phyloP scores from a whole-genome alignment of 2,888 invertebrate genomes.

The Dione vanillae region DNA sequence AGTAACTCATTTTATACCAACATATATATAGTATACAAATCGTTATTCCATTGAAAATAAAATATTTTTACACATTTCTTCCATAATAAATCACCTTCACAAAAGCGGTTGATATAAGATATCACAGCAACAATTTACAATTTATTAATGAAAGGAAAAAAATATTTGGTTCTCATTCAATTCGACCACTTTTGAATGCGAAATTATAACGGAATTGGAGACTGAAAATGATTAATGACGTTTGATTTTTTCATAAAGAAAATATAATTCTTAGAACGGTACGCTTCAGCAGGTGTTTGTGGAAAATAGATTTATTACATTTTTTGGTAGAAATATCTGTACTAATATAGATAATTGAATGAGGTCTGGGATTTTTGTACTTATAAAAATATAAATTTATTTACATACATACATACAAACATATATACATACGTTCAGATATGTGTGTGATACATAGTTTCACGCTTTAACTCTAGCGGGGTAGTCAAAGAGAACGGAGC shows the following conservation, averaged over 20 bases:
- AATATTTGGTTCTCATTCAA: conserved; percentile 63
- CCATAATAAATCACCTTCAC: conserved; percentile 32
- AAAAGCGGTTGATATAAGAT: conserved; percentile 33
- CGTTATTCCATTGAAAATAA: conserved; percentile 13
- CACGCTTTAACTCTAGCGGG: too few relatives aligned
- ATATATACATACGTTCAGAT: too few relatives aligned
- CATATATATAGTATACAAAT: background rate
- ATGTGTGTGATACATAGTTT: too few relatives aligned
- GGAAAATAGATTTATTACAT: background rate
- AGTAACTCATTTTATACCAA: background rate
- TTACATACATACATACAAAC: too few relatives aligned
- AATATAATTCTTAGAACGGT: background rate
- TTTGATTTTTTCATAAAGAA: conserved; percentile 54
- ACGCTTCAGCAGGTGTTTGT: conserved; percentile 11
- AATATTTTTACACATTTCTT: conserved; percentile 6
- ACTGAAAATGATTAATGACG: conserved; percentile 56
- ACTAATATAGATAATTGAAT: background rate
- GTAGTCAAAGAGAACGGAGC: too few relatives aligned
- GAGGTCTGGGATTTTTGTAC: too few relatives aligned
- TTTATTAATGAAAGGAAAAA: conserved; percentile 63
- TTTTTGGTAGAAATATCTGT: background rate
- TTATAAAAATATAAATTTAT: too few relatives aligned
- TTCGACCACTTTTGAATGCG: conserved; percentile 67
- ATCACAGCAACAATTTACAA: conserved; percentile 50
- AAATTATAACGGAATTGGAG: conserved; percentile 65